Conservation (phyloP, 2,888 invertebrate species). For the Eupithecia subfuscata region DNA sequence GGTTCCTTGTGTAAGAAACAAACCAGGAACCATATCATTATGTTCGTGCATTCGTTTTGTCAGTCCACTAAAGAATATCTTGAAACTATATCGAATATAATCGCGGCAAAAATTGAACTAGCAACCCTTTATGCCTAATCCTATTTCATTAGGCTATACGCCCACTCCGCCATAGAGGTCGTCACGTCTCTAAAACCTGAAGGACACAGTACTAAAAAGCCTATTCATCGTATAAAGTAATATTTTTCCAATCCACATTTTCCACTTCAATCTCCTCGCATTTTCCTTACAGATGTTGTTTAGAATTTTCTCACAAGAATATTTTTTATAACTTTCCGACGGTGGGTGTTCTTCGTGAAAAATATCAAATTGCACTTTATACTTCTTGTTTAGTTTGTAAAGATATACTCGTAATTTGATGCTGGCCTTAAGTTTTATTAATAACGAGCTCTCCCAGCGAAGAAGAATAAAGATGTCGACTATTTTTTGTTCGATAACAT, state of each 20-base stretch:
- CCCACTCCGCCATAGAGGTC: neutral
- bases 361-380: constrained; percentile 6
- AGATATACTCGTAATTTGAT: constrained; percentile 2
- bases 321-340: constrained; percentile 19
- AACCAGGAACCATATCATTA: neutral
- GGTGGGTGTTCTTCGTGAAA: neutral
- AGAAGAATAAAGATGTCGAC: neutral
- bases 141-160: neutral
- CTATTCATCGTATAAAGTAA: neutral
- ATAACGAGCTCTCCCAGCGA: neutral
- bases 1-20: neutral
- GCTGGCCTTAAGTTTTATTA: neutral
- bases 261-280: neutral
- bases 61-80: too few relatives aligned
- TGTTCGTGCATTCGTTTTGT: neutral
- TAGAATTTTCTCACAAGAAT: constrained; percentile 15
- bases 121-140: neutral
- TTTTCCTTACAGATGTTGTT: constrained; percentile 24
- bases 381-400: constrained; percentile 2
- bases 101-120: neutral
- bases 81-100: neutral
- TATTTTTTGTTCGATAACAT: neutral
- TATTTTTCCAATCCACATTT: neutral
- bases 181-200: neutral
- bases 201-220: neutral